These are phyloP conservation scores for Synodontis membranacea DNA, from an alignment of 2,113 vertebrate species.

Conservation along the genomic window DNA sequence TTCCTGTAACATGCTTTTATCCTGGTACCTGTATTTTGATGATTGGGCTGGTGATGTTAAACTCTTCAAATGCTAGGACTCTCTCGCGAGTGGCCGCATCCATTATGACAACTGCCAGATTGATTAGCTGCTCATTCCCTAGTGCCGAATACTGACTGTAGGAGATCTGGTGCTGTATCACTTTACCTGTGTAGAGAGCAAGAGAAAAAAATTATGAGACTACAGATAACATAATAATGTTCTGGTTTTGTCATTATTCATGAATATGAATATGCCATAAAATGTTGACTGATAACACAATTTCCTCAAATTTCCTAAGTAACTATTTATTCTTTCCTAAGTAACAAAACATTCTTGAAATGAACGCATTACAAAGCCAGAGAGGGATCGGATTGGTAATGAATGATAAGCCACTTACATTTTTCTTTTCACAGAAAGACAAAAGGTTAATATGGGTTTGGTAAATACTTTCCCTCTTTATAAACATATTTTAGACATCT, in stretches of 20 bases:
- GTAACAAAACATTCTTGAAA: not conserved
- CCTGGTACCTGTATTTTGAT: constrained; percentile 67
- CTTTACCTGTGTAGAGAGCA: constrained; percentile 55
- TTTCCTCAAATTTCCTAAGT: not conserved
- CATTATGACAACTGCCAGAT: constrained; percentile 72
- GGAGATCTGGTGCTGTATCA: constrained; percentile 62
- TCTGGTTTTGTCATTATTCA: not conserved
- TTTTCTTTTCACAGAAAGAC: not conserved
- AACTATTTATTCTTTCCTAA: too few species aligned
- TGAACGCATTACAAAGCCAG: not conserved
- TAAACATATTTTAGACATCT: not conserved
- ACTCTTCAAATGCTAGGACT: constrained; percentile 69
- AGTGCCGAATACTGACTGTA: constrained; percentile 56
- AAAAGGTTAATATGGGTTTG: not conserved
- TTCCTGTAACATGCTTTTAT: not conserved
- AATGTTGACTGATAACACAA: not conserved
- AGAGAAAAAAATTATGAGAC: not conserved
- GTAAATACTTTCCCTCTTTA: not conserved
- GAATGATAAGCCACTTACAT: not conserved
- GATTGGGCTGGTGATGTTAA: constrained; percentile 64
- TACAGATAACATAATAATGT: not conserved
- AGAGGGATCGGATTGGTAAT: not conserved
- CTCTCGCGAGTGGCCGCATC: constrained; percentile 61
- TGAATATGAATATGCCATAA: not conserved
- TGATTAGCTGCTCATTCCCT: constrained; percentile 66